Conservation (phyloP, 2,113 vertebrate species). For the Todiramphus chloris region DNA sequence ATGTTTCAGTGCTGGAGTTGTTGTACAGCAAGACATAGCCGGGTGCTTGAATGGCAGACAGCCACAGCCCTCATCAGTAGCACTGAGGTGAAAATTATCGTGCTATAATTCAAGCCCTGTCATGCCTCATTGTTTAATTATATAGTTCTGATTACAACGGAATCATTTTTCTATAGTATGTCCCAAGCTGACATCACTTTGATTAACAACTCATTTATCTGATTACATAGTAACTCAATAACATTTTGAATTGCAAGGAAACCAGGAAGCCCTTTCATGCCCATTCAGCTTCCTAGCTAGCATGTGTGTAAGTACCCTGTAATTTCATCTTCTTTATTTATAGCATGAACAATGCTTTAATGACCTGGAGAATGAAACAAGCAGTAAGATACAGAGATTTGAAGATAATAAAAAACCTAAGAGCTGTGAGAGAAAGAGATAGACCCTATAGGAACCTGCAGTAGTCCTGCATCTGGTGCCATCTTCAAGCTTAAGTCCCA, state of each 20-base stretch:
- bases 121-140: conserved; percentile 69
- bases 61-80: conserved; percentile 42
- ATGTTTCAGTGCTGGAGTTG: not conserved
- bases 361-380: conserved; percentile 29
- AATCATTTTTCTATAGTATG: conserved; percentile 67
- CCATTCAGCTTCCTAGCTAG: conserved; percentile 60
- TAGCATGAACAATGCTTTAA: conserved; percentile 55
- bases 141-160: conserved; percentile 61
- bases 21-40: conserved; percentile 7
- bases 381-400: conserved; percentile 21
- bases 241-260: conserved; percentile 67
- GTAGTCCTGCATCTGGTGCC: not conserved
- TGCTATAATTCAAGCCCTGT: conserved; percentile 63
- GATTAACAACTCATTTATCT: conserved; percentile 71
- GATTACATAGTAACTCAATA: conserved; percentile 69
- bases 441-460: not conserved
- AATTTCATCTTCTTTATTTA: conserved; percentile 65
- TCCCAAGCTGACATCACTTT: conserved; percentile 70
- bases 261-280: conserved; percentile 63
- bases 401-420: conserved; percentile 33
- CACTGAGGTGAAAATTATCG: conserved; percentile 52
- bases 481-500: not conserved
- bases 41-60: conserved; percentile 45
- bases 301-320: not conserved
- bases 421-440: not conserved